Evolutionary conservation across 2,113 vertebrate genomes (phyloP), one percentile per base, ranked within the genome.

Genomic region (Callopanchax toddi): DNA sequence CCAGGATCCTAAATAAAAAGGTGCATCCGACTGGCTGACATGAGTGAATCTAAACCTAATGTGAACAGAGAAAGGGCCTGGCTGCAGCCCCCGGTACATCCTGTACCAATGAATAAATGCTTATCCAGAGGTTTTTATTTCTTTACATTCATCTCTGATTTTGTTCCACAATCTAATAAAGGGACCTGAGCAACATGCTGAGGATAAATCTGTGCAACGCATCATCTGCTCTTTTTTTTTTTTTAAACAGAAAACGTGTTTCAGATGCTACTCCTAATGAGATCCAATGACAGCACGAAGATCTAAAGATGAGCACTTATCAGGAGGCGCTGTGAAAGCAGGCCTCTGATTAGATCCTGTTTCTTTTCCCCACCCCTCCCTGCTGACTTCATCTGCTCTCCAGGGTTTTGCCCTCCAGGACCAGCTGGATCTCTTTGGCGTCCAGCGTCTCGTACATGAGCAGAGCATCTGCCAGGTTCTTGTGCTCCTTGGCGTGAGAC

Each of bases 401-500:
- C 60, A 98, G 88, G 37, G 92, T 84, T 87, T 98, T 99, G 16
- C 97, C 97, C 87, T 99, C 96, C 66, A 99, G 79, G 78, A 99
- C 94, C 84, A 97, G 89, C 70, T 93, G 94, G 77, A 99, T 98
- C 86, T 99, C 97, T 94, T 97, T 99, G 93, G 93, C 95, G 84
- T 99, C 95, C 90, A 99, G 89, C 36, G 97, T 99, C 85, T 99
- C 97, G 0, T 98, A 98, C 82, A 91, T 94, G 86, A 99, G 81
- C 85, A 99, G 91, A 76, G 97, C 97, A 75, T 98, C 96, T 2
- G 97, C 97, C 81, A 99, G 91, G 83, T 92, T 95, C 84, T 95
- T 97, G 91, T 98, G 97, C 79, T 99, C 97, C 86, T 96, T 97
- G 62, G 95, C 89, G 16, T 92, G 96, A 61, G 91, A 94, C 91